Evolutionary conservation across 2,888 invertebrate species (phyloP).

Genomic region (Sialis lutaria): DNA sequence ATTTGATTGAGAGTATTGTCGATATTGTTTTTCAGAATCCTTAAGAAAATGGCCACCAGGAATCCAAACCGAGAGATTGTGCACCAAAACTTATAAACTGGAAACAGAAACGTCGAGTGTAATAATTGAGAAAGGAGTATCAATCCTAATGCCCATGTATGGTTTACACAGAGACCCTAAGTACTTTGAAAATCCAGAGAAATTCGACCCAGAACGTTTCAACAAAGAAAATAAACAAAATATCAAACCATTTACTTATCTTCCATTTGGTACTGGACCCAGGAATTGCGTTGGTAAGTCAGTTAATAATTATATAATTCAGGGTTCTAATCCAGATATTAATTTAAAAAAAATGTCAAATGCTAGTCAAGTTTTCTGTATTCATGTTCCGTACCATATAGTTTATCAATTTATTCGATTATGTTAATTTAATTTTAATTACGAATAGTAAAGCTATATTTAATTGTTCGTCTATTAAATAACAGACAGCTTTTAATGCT

Average conservation of each 20-base stretch:
- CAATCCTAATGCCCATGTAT: conserved; percentile 20
- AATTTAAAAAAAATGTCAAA: too few relatives aligned
- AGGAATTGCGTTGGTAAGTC: conserved; percentile 18
- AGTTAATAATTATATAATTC: too few relatives aligned
- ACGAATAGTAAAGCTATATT: too few relatives aligned
- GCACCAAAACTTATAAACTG: conserved; percentile 28
- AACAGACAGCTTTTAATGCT: too few relatives aligned
- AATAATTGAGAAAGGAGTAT: conserved; percentile 16
- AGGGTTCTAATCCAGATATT: too few relatives aligned
- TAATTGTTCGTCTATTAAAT: too few relatives aligned
- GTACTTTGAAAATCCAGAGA: conserved; percentile 30
- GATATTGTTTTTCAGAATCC: conserved; percentile 28
- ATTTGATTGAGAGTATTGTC: too few relatives aligned
- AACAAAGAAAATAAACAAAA: conserved; percentile 28
- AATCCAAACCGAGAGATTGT: conserved; percentile 29
- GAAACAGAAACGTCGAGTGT: conserved; percentile 13
- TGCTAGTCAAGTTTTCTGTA: too few relatives aligned
- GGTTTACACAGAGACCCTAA: conserved; percentile 25
- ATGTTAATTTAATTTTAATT: too few relatives aligned
- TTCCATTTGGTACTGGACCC: conserved; percentile 28
- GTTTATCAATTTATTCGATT: too few relatives aligned
- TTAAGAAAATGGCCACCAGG: conserved; percentile 32
- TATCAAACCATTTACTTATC: conserved; percentile 27
- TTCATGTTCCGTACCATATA: too few relatives aligned
- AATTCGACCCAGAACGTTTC: conserved; percentile 32